A percentile compares a stretch with the other conserved stretches of the same genome.
These are phyloP conservation scores for Actenoides lindsayi DNA, from an alignment of 2,113 vertebrate species.

Conservation along the genomic window DNA sequence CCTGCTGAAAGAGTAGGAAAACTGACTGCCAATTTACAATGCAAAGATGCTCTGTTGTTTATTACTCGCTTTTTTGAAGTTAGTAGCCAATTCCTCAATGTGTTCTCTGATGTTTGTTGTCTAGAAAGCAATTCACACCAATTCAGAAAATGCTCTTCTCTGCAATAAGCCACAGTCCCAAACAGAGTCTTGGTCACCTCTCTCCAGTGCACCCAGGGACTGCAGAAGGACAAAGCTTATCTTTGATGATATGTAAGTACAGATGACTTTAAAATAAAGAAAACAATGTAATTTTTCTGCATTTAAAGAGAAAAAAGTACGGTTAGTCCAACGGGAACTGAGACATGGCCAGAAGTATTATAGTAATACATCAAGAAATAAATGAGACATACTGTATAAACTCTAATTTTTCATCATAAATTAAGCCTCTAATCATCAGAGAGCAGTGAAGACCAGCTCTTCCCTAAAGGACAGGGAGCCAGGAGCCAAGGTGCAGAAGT, in stretches of 20 bases:
- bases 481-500: background rate
- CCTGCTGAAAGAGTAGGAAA: background rate
- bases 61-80: background rate
- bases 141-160: conserved; percentile 70
- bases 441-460: background rate
- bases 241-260: conserved; percentile 82
- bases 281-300: background rate
- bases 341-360: background rate
- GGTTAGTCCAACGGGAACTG: background rate
- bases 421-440: background rate
- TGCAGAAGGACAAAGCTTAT: conserved; percentile 79
- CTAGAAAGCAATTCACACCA: conserved; percentile 76
- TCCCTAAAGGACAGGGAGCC: background rate
- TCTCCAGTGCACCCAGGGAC: conserved; percentile 70
- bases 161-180: conserved; percentile 76
- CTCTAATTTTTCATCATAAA: background rate
- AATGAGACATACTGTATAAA: background rate
- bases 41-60: background rate
- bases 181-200: conserved; percentile 75
- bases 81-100: conserved; percentile 36
- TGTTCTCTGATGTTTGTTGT: conserved; percentile 47
- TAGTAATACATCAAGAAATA: background rate
- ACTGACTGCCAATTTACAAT: background rate
- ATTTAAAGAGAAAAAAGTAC: background rate
- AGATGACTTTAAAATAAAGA: background rate